phyloP scores from a whole-genome alignment of 2,888 invertebrate species.

The Minunthozetes semirufus region DNA sequence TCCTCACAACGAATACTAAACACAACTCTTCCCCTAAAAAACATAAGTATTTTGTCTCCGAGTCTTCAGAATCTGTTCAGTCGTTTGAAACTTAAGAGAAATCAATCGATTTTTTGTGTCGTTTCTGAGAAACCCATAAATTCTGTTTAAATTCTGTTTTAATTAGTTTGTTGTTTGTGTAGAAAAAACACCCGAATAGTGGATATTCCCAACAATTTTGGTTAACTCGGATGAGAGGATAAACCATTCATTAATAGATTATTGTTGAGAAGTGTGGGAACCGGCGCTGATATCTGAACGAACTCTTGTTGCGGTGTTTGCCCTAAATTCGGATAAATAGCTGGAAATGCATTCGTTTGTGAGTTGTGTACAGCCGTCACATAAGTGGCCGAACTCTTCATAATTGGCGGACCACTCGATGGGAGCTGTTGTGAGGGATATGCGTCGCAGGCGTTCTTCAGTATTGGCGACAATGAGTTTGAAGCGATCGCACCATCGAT shows the following conservation, averaged over 20 bases:
- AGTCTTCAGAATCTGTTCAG: no score
- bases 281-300: neutral
- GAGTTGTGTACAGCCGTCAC: neutral
- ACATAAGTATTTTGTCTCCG: no score
- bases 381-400: neutral
- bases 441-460: conserved; percentile 30
- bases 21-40: no score
- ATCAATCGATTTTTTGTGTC: no score
- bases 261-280: neutral
- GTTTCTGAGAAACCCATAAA: no score
- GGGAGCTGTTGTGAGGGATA: neutral
- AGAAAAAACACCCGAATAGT: neutral
- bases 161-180: no score
- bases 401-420: neutral
- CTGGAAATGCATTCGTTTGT: neutral
- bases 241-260: conserved; percentile 28
- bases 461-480: conserved; percentile 29
- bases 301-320: neutral
- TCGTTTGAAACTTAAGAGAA: no score
- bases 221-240: conserved; percentile 10
- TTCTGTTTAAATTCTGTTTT: no score
- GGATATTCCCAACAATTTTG: neutral
- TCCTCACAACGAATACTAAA: no score
- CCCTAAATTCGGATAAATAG: conserved; percentile 1
- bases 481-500: conserved; percentile 36